Percentiles rank a stretch among this genome's conserved stretches.
These are phyloP conservation scores for Micromesistius poutassou DNA, from an alignment of 2,797 vertebrate genomes.

Conservation along the genomic window DNA sequence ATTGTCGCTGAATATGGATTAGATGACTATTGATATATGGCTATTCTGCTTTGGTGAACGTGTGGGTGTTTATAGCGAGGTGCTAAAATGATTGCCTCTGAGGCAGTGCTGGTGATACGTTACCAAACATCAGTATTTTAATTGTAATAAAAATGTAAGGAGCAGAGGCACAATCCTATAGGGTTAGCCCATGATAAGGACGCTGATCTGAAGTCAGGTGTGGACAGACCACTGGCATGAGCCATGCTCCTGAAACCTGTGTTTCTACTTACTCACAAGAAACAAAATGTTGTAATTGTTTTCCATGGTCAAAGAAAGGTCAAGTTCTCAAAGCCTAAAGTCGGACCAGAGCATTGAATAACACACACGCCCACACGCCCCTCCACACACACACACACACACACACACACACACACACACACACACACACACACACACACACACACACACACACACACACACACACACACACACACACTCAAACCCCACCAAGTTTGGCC, in stretches of 20 bases:
- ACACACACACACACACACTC: conserved; percentile 17
- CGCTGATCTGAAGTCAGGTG: not conserved
- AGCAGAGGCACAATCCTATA: not conserved
- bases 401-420: conserved; percentile 13
- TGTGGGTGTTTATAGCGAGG: conserved; percentile 59
- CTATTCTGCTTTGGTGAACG: conserved; percentile 50
- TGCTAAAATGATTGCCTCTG: conserved; percentile 56
- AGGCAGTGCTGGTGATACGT: conserved; percentile 40
- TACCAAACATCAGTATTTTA: conserved; percentile 13
- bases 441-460: conserved; percentile 11
- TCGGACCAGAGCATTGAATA: conserved; percentile 1
- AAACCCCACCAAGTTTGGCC: conserved; percentile 58
- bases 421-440: no score
- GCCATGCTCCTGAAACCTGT: not conserved
- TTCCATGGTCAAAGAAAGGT: conserved; percentile 53
- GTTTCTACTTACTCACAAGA: conserved; percentile 2
- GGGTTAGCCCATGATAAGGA: not conserved
- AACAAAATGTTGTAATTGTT: conserved; percentile 34
- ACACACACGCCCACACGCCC: conserved; percentile 12
- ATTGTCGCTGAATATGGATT: conserved; percentile 86
- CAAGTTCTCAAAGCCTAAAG: conserved; percentile 49
- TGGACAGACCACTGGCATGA: not conserved
- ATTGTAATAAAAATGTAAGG: not conserved
- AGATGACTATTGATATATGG: conserved; percentile 67
- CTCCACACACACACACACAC: no score